A percentile compares a stretch with the other conserved stretches of the same genome.
Conservation (phyloP, 92 coral and sea anemone species). For the Zoanthus sociatus region DNA sequence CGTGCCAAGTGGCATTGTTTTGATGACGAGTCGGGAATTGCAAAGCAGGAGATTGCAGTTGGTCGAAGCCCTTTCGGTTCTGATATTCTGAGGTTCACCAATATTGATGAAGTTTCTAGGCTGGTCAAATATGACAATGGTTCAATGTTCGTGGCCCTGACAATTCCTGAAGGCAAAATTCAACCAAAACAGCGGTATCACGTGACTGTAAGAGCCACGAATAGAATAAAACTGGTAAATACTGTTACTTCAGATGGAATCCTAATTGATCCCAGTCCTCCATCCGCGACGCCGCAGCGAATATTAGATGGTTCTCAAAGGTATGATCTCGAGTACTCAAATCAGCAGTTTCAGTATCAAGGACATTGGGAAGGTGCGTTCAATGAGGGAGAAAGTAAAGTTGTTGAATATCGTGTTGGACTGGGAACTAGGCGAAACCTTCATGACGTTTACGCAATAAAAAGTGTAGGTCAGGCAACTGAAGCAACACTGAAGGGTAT, state of each 20-base stretch:
- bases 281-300: slow-evolving; percentile 79
- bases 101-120: slow-evolving; percentile 29
- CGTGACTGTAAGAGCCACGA: slow-evolving; percentile 87
- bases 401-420: slow-evolving; percentile 86
- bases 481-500: slow-evolving; percentile 69
- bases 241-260: slow-evolving; percentile 91
- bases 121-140: slow-evolving; percentile 53
- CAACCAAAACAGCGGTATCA: slow-evolving; percentile 81
- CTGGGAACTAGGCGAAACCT: slow-evolving; percentile 84
- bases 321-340: slow-evolving; percentile 78
- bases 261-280: slow-evolving; percentile 84
- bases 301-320: slow-evolving; percentile 86
- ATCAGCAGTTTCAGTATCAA: slow-evolving; percentile 78
- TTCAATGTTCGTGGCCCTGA: slow-evolving; percentile 50
- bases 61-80: slow-evolving; percentile 89
- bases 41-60: slow-evolving; percentile 71
- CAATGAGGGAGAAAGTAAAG: slow-evolving; percentile 88
- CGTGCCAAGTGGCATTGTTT: slow-evolving; percentile 80
- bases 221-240: slow-evolving; percentile 74
- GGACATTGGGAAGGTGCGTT: slow-evolving; percentile 98
- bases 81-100: slow-evolving; percentile 62
- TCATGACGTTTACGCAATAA: slow-evolving; percentile 61
- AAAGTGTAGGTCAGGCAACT: slow-evolving; percentile 72
- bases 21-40: slow-evolving; percentile 85
- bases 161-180: slow-evolving; percentile 59